Percentiles rank a stretch among this genome's conserved stretches.
phyloP scores from a whole-genome alignment of 2,113 vertebrate genomes.

The Bufo bufo region DNA sequence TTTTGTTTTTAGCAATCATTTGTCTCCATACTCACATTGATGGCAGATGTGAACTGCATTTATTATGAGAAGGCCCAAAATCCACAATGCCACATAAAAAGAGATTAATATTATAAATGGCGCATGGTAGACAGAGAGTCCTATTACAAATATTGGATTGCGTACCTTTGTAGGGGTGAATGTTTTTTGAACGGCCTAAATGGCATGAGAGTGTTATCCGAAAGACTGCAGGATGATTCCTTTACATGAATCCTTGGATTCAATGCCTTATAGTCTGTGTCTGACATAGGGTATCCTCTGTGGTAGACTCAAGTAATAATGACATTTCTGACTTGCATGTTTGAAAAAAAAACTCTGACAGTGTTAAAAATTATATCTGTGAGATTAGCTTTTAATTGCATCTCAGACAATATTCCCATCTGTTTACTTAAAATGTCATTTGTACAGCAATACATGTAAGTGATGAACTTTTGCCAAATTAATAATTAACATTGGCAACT shows the following conservation, averaged over 20 bases:
- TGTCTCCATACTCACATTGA: no score
- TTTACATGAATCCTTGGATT: neutral
- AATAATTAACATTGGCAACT: neutral
- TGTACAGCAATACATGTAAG: constrained; percentile 15
- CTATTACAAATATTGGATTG: no score
- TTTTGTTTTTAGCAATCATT: no score
- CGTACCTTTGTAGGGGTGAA: neutral
- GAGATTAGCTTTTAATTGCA: neutral
- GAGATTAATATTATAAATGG: no score
- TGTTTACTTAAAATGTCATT: constrained; percentile 27
- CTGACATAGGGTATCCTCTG: neutral
- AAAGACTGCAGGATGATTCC: neutral
- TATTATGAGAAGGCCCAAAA: no score
- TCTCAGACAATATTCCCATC: constrained; percentile 6
- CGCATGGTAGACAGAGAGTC: no score
- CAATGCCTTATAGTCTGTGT: neutral
- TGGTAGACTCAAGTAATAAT: neutral
- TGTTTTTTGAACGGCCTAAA: neutral
- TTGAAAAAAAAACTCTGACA: neutral
- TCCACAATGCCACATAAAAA: no score
- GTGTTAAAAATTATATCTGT: constrained; percentile 1
- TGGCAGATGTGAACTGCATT: no score
- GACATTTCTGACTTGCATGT: neutral
- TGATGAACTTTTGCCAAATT: neutral
- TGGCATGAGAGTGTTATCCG: neutral